Conservation (phyloP, 2,113 vertebrate species). For the Puntigrus tetrazona region DNA sequence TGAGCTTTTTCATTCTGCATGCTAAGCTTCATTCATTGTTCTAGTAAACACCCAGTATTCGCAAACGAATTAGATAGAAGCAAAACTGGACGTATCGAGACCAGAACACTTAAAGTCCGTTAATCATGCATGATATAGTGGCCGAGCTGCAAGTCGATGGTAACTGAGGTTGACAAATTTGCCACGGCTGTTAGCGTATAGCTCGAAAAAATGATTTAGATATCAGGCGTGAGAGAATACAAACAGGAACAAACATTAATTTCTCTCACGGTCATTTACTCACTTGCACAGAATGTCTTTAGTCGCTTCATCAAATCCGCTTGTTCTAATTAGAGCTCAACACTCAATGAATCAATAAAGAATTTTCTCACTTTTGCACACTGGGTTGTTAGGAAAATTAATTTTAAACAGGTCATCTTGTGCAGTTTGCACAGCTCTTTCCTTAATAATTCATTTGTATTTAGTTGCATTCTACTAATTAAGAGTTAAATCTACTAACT, state of each 20-base stretch:
- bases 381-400: conserved; percentile 20
- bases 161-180: conserved; percentile 73
- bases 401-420: conserved; percentile 16
- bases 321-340: conserved; percentile 63
- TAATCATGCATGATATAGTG: conserved; percentile 68
- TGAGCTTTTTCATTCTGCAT: not conserved
- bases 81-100: not conserved
- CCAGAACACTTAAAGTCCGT: conserved; percentile 64
- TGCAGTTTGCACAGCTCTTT: conserved; percentile 3
- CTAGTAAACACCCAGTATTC: conserved; percentile 3
- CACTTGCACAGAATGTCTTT: conserved; percentile 62
- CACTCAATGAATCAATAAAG: conserved; percentile 67
- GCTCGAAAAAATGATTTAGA: conserved; percentile 72
- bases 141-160: conserved; percentile 64
- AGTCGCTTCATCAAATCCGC: conserved; percentile 63
- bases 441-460: not conserved
- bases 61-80: not conserved
- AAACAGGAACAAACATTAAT: conserved; percentile 63
- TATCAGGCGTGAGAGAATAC: conserved; percentile 62
- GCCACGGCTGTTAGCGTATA: conserved; percentile 68
- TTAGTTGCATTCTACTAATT: conserved; percentile 6
- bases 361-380: conserved; percentile 38
- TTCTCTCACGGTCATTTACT: conserved; percentile 68
- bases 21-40: conserved; percentile 13
- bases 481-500: not conserved